Evolutionary conservation across 1,140 invertebrate species (phyloP), one percentile per base, ranked within the genome.

Genomic region (Palaemon carinicauda): DNA sequence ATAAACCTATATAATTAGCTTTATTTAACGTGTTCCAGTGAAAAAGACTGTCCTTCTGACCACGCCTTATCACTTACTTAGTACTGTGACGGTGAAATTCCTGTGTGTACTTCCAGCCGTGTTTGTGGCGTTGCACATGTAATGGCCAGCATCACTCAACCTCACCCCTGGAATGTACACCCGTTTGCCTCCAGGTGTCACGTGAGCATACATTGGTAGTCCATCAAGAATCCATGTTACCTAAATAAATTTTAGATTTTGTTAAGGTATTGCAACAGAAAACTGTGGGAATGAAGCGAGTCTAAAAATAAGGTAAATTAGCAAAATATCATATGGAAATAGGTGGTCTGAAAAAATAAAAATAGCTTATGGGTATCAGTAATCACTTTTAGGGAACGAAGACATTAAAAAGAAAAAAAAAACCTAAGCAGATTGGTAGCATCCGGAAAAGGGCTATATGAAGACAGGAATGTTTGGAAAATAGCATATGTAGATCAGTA

Each of bases 71-170:
- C 2, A 77, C 41, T 87, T 78, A 90, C 89, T 87, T 17, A 87
- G 75, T 2, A 90, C 88, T 52, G 89, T 82, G 19, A 90, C 41
- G 1, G 27, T 52, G 82, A 89, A 89, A 74, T 89, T 88, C 74
- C 87, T 89, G 21, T 89, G 84, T 27, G 78, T 82, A 1, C 82
- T 89, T 15, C 89, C 89, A 60, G 88, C 89, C 73, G 86, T 33
- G 74, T 90, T 90, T 1, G 80, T 80, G 27, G 89, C 89, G 27
- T 87, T 82, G 79, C 90, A 90, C n/a, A 87, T 90, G 54, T 90
- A 90, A 52, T 80, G 80, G 9, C 90, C 90, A 24, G 73, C 82
- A 54, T 90, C 79, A 5, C 65, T 27, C 19, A 79, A 19, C 0
- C 33, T 54, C 5, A 86, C 88, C 17, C 50, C 21, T 14, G 69